phyloP scores from a whole-genome alignment of 2,797 vertebrate species.

The Clarias pachynema region DNA sequence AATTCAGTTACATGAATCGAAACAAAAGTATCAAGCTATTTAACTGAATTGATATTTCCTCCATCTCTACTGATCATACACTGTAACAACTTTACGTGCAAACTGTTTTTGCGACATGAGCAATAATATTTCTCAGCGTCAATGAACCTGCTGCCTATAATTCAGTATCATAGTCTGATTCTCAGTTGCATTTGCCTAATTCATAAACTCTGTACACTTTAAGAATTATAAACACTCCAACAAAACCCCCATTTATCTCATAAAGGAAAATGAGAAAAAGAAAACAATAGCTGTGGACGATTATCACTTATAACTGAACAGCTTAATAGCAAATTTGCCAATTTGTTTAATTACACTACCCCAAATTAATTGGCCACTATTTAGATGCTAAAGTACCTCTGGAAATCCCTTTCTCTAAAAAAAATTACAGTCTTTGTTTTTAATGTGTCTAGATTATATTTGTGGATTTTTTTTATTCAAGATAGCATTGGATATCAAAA shows the following conservation, averaged over 20 bases:
- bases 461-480: conserved; percentile 63
- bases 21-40: too few relatives aligned
- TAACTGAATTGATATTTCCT: too few relatives aligned
- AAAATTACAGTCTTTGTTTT: conserved; percentile 72
- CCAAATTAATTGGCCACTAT: conserved; percentile 82
- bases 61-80: not conserved
- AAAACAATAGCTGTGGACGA: conserved; percentile 77
- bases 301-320: conserved; percentile 83
- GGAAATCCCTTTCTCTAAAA: conserved; percentile 77
- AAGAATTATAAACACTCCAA: conserved; percentile 75
- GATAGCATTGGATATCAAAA: conserved; percentile 38
- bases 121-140: conserved; percentile 17
- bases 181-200: conserved; percentile 61
- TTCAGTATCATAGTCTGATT: conserved; percentile 50
- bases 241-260: conserved; percentile 73
- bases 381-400: conserved; percentile 79
- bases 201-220: conserved; percentile 57
- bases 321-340: conserved; percentile 84
- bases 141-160: conserved; percentile 55
- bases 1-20: too few relatives aligned
- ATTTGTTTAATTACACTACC: conserved; percentile 83
- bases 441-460: conserved; percentile 64
- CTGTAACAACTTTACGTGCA: not conserved
- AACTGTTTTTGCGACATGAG: not conserved
- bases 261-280: conserved; percentile 74